These are phyloP conservation scores for Etheostoma nigrum DNA, from an alignment of 2,797 vertebrate species.

Conservation along the genomic window DNA sequence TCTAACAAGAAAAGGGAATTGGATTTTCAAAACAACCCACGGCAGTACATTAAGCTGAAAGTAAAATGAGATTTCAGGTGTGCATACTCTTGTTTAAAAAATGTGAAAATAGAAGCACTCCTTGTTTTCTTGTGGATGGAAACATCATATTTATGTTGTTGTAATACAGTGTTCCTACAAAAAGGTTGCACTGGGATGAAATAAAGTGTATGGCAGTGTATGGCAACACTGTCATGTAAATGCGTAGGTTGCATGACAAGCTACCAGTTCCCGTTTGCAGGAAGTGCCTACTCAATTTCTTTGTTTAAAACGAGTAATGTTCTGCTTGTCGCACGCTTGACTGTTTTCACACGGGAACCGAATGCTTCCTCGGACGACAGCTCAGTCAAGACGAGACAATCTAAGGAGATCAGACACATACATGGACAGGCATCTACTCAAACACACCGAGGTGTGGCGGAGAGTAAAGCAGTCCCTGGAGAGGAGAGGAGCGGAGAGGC, in stretches of 20 bases:
- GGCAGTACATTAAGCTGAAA: conserved; percentile 30
- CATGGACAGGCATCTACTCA: conserved; percentile 31
- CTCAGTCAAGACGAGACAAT: conserved; percentile 51
- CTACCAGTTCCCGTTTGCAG: conserved; percentile 14
- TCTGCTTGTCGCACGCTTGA: background rate
- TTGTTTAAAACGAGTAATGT: background rate
- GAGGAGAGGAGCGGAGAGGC: conserved; percentile 21
- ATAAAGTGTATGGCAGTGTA: background rate
- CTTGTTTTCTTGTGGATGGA: conserved; percentile 8
- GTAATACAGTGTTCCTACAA: background rate
- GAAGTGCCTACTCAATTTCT: background rate
- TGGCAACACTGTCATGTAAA: conserved; percentile 19
- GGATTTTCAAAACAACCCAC: conserved; percentile 58
- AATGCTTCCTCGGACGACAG: conserved; percentile 19
- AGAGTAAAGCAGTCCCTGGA: conserved; percentile 31
- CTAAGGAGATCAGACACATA: conserved; percentile 53
- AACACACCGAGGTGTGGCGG: conserved; percentile 17
- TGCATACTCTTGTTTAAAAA: conserved; percentile 9
- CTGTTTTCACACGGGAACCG: background rate
- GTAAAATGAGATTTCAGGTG: conserved; percentile 24
- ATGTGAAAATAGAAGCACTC: conserved; percentile 2
- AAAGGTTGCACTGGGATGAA: background rate
- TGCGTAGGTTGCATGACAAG: conserved; percentile 3
- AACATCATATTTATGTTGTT: background rate
- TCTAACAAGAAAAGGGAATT: conserved; percentile 56